These are phyloP conservation scores for Diloba caeruleocephala DNA, from an alignment of 2,888 invertebrate species.

Conservation along the genomic window DNA sequence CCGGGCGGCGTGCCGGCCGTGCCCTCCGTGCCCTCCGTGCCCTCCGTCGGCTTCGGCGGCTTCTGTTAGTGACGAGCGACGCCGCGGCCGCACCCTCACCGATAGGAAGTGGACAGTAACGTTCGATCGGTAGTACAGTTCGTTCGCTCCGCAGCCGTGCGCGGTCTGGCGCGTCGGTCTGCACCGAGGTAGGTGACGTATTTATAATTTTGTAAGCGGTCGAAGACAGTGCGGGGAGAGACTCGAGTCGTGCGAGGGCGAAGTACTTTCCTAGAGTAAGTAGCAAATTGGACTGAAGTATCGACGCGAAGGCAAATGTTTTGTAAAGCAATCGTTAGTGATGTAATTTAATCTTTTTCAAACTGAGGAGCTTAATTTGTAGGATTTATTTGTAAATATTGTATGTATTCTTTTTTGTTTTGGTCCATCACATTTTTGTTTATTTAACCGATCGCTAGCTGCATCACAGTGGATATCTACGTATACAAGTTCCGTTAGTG, in stretches of 20 bases:
- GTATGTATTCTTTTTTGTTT: constrained; percentile 76
- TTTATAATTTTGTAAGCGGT: constrained; percentile 41
- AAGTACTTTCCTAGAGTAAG: constrained; percentile 60
- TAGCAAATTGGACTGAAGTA: constrained; percentile 67
- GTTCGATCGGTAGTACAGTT: too few relatives aligned
- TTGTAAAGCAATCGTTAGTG: constrained; percentile 74
- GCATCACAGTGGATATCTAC: constrained; percentile 49
- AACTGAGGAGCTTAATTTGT: constrained; percentile 84
- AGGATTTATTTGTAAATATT: constrained; percentile 86
- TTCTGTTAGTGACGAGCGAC: constrained; percentile 82
- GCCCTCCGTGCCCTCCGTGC: constrained; percentile 81
- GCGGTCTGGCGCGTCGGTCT: constrained; percentile 7
- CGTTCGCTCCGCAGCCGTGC: too few relatives aligned
- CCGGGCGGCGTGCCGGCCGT: constrained; percentile 68
- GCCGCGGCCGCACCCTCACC: too few relatives aligned
- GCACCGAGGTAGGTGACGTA: constrained; percentile 33
- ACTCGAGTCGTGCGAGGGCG: constrained; percentile 36
- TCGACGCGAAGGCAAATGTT: constrained; percentile 56
- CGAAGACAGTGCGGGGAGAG: constrained; percentile 43
- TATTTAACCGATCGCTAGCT: constrained; percentile 58
- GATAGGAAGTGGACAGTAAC: too few relatives aligned
- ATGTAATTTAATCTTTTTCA: constrained; percentile 77
- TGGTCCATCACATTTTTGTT: constrained; percentile 71
- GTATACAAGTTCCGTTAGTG: constrained; percentile 15
- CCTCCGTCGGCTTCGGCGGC: constrained; percentile 85